A percentile compares a stretch with the other conserved stretches of the same genome.
These are phyloP conservation scores for Troglohyphantes excavatus DNA, from an alignment of 2,888 invertebrate species.

Conservation along the genomic window DNA sequence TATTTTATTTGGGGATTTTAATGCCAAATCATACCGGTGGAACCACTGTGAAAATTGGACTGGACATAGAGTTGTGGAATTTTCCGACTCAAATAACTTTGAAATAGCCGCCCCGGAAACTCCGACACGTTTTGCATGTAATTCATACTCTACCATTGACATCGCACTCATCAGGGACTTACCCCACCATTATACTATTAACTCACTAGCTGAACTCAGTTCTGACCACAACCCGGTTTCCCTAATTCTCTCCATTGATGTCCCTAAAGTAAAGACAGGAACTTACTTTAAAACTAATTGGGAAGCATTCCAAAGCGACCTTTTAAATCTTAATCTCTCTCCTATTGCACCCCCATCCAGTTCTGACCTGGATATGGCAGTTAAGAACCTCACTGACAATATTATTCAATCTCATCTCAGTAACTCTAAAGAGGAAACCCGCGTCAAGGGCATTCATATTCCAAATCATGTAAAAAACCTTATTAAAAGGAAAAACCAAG, in stretches of 20 bases:
- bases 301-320: neutral
- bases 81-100: no score
- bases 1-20: neutral
- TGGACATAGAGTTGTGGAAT: neutral
- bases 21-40: neutral
- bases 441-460: neutral
- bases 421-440: accelerated
- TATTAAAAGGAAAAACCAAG: no score
- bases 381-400: neutral
- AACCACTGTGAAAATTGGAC: no score
- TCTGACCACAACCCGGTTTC: neutral
- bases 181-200: neutral
- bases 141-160: neutral
- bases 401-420: neutral
- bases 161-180: neutral
- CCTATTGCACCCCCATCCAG: no score
- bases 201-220: neutral
- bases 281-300: neutral
- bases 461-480: no score
- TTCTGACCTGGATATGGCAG: neutral
- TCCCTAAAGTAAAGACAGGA: neutral
- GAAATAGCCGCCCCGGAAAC: neutral
- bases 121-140: neutral
- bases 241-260: neutral
- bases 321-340: no score